Base-by-base conservation (phyloP, 2,797 vertebrate species). In the Leontopithecus rosalia region DNA sequence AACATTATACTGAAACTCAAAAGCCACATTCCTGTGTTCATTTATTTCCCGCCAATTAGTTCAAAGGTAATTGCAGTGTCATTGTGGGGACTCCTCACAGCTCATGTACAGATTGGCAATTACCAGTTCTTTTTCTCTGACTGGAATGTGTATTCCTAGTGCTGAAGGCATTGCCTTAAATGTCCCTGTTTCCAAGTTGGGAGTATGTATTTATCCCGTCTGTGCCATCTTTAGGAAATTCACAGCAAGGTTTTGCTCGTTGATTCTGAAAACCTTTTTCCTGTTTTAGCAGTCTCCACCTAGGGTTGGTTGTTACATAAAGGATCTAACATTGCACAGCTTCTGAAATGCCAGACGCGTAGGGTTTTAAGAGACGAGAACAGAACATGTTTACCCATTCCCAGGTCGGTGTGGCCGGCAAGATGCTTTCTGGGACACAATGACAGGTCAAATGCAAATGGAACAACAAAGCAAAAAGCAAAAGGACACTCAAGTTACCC, bases 41-140 rank as follows among this genome's bases (percentile, higher is more conserved):
- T 88, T 94, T 52, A 88, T 95, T 52, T 82, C 75, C 75, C 24
- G 39, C 72, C 14, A 64, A n/a, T 93, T 33, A 73, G 46, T 57
- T 57, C 70, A 30, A 57, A 88, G 64, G 82, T 48, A 48, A 55
- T 41, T 50, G 20, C 7, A 1, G 33, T 5, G 14, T 26, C 7
- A 75, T 24, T 3, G 28, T 7, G 4, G 1, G 7, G 7, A 17
- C 3, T 3, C 12, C 50, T 61, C 36, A 10, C 1, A 28, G 72
- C 30, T 48, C 26, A 4, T 0, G 0, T 2, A 11, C 30, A 52
- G 39, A 52, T 13, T 12, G 26, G 64, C 33, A 36, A 36, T 22
- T 43, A 76, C 33, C 48, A 33, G 7, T 11, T 77, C 52, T 73
- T 43, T 93, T 70, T 41, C 26, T 81, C 61, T 8, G 46, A 39